These are phyloP conservation scores for Drosophila erecta DNA, from an alignment of 1,140 invertebrate species.

Conservation along the genomic window DNA sequence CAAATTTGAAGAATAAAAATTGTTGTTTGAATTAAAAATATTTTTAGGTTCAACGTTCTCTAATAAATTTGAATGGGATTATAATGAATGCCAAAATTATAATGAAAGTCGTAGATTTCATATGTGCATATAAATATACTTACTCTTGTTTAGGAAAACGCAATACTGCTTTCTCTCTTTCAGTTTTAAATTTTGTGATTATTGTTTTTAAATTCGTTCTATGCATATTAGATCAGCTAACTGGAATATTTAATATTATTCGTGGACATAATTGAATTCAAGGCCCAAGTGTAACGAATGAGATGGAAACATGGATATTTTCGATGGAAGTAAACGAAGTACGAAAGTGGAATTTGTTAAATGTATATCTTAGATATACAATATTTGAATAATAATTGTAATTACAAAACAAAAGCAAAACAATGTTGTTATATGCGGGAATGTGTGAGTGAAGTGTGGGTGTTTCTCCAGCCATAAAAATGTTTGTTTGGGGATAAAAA, in stretches of 20 bases:
- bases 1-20: constrained; percentile 23
- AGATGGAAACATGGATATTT: constrained; percentile 3
- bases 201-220: no score
- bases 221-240: no score
- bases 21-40: constrained; percentile 17
- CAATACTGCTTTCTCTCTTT: no score
- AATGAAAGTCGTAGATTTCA: constrained; percentile 6
- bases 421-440: constrained; percentile 11
- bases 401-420: constrained; percentile 33
- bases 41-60: constrained; percentile 14
- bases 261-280: constrained; percentile 1
- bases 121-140: background rate
- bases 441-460: constrained; percentile 17
- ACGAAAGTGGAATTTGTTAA: constrained; percentile 34
- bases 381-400: constrained; percentile 29
- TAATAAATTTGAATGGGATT: constrained; percentile 26
- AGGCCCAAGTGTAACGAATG: background rate
- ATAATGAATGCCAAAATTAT: constrained; percentile 8
- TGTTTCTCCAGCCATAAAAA: no score
- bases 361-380: constrained; percentile 26
- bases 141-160: no score
- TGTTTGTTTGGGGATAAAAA: constrained; percentile 15
- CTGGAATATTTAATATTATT: no score
- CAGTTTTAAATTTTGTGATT: no score
- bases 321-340: constrained; percentile 27